A percentile compares a stretch with the other conserved stretches of the same genome.
phyloP scores from a whole-genome alignment of 2,888 invertebrate genomes.

The Orchesellides sinensis region DNA sequence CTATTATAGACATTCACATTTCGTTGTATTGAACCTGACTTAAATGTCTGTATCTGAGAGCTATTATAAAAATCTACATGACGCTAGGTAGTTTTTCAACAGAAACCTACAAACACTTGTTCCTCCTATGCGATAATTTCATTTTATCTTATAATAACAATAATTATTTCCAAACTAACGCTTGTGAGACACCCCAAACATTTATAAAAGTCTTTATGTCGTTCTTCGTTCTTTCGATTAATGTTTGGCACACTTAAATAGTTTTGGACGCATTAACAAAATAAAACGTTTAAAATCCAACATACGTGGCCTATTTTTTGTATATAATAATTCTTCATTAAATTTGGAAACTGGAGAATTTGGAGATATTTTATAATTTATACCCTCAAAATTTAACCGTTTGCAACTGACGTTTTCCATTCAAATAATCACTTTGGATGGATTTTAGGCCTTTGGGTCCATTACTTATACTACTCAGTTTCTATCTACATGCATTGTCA shows the following conservation, averaged over 20 bases:
- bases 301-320: not conserved
- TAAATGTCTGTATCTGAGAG: slow-evolving; percentile 17
- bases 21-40: slow-evolving; percentile 72
- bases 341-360: too few species aligned
- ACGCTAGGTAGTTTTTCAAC: too few species aligned
- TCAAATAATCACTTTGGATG: slow-evolving; percentile 64
- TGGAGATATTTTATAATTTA: too few species aligned
- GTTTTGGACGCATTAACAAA: too few species aligned
- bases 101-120: too few species aligned
- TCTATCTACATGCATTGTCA: too few species aligned
- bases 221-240: not conserved
- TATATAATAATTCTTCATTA: not conserved
- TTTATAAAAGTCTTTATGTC: not conserved
- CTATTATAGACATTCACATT: slow-evolving; percentile 41
- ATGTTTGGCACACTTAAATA: not conserved
- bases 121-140: too few species aligned
- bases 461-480: not conserved
- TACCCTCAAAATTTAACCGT: too few species aligned
- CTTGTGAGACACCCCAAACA: too few species aligned
- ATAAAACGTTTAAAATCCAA: not conserved
- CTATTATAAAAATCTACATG: not conserved
- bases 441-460: slow-evolving; percentile 55
- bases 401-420: too few species aligned
- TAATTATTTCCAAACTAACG: too few species aligned
- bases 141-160: too few species aligned